These are phyloP conservation scores for Allolobophora icterica DNA, from an alignment of 2,888 invertebrate genomes.

Conservation along the genomic window DNA sequence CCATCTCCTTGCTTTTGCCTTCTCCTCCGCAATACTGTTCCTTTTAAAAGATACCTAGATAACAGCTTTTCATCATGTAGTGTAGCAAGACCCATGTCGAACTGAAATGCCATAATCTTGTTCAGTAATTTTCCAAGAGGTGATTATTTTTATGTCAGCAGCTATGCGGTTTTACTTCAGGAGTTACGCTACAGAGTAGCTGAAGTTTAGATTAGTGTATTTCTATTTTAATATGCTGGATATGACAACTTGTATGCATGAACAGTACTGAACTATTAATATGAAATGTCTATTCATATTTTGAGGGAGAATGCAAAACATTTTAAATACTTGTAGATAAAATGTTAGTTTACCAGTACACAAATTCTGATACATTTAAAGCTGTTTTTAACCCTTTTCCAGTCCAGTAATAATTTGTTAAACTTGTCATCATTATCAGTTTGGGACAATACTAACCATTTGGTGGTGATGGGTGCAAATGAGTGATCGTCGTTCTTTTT, in stretches of 20 bases:
- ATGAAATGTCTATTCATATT: neutral
- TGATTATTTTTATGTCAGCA: neutral
- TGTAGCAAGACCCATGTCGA: neutral
- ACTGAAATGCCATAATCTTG: neutral
- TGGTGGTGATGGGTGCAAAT: neutral
- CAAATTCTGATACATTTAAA: neutral
- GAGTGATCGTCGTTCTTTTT: neutral
- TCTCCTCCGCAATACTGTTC: too few species aligned
- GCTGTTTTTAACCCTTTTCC: neutral
- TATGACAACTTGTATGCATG: constrained; percentile 2
- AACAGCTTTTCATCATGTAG: neutral
- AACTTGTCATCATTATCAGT: neutral
- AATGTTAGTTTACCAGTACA: neutral
- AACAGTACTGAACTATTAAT: neutral
- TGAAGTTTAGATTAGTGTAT: neutral
- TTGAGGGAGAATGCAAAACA: neutral
- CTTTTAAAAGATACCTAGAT: neutral
- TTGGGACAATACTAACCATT: neutral
- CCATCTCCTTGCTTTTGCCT: neutral
- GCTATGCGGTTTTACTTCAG: neutral
- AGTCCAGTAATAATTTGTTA: neutral
- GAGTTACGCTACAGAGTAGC: neutral
- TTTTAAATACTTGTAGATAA: neutral
- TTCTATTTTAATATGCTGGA: neutral
- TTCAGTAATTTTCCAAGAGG: neutral